Percentiles rank a stretch among this genome's conserved stretches.
Evolutionary conservation across 2,113 vertebrate genomes (phyloP).

Genomic region (Eretmochelys imbricata): DNA sequence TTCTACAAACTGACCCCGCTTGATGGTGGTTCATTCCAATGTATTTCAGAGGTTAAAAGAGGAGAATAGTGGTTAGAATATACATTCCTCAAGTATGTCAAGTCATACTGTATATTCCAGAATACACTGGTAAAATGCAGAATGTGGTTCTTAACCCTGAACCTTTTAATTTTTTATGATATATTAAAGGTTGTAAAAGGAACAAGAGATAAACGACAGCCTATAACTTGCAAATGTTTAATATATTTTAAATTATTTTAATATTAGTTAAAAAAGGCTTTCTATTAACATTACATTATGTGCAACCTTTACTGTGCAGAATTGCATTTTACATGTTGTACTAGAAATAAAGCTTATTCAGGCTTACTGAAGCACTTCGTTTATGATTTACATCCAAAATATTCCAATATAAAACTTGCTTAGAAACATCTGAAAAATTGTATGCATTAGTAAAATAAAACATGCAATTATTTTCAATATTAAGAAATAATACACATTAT

Average conservation of each 20-base stretch:
- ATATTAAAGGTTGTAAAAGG: not conserved
- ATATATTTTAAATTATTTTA: not conserved
- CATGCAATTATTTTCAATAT: not conserved
- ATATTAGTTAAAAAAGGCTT: not conserved
- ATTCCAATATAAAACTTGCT: not conserved
- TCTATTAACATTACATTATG: not conserved
- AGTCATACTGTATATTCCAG: not conserved
- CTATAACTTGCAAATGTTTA: not conserved
- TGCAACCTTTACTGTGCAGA: not conserved
- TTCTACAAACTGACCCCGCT: not conserved
- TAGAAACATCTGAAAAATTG: not conserved
- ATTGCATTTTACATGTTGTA: not conserved
- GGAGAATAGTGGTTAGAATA: constrained; percentile 6
- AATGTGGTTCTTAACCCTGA: not conserved
- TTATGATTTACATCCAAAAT: not conserved
- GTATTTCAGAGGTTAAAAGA: constrained; percentile 11
- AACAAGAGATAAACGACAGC: not conserved
- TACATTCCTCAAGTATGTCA: not conserved
- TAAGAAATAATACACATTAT: fast-evolving
- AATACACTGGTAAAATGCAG: not conserved
- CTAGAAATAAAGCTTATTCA: not conserved
- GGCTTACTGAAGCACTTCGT: not conserved
- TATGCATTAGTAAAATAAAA: not conserved
- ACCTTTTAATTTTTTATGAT: not conserved
- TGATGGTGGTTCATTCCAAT: not conserved